Evolutionary conservation across 2,888 invertebrate genomes (phyloP).

Genomic region (Calameuta idolon): DNA sequence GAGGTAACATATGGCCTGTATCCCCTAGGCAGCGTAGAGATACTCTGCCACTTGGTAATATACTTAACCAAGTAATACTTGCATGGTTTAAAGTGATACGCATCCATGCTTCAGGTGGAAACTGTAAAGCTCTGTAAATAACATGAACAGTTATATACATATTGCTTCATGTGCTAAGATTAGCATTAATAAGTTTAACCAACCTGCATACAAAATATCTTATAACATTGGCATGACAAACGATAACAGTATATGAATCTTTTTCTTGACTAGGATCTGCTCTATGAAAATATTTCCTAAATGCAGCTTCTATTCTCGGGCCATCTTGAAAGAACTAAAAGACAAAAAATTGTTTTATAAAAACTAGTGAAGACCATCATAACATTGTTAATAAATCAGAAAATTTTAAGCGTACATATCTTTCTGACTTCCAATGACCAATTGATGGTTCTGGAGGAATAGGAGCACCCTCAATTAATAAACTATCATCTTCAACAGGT

Average conservation of each 20-base stretch:
- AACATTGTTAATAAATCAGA: slow-evolving; percentile 22
- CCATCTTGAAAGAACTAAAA: slow-evolving; percentile 93
- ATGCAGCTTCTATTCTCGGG: slow-evolving; percentile 95
- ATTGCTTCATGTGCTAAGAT: not conserved
- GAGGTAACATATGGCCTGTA: slow-evolving; percentile 88
- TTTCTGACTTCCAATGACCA: slow-evolving; percentile 88
- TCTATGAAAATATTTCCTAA: slow-evolving; percentile 91
- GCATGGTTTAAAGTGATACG: slow-evolving; percentile 91
- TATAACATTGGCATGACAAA: slow-evolving; percentile 99
- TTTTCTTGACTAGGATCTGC: slow-evolving; percentile 83
- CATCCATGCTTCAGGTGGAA: slow-evolving; percentile 97
- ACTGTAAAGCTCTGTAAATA: slow-evolving; percentile 87
- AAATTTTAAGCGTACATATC: slow-evolving; percentile 71
- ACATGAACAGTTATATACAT: slow-evolving; percentile 14
- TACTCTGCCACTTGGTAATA: slow-evolving; percentile 89
- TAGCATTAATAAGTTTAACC: slow-evolving; percentile 44
- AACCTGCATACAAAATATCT: slow-evolving; percentile 93
- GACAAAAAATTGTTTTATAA: slow-evolving; percentile 54
- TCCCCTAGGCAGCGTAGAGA: slow-evolving; percentile 86
- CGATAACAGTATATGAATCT: slow-evolving; percentile 89
- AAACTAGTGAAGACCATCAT: slow-evolving; percentile 30
- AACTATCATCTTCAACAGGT: slow-evolving; percentile 75
- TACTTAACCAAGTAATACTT: slow-evolving; percentile 92
- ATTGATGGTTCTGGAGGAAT: slow-evolving; percentile 93
- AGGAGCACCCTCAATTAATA: slow-evolving; percentile 94